A percentile compares a stretch with the other conserved stretches of the same genome.
Evolutionary conservation across 1,140 invertebrate species (phyloP).

Genomic region (Apocrypta bakeri): DNA sequence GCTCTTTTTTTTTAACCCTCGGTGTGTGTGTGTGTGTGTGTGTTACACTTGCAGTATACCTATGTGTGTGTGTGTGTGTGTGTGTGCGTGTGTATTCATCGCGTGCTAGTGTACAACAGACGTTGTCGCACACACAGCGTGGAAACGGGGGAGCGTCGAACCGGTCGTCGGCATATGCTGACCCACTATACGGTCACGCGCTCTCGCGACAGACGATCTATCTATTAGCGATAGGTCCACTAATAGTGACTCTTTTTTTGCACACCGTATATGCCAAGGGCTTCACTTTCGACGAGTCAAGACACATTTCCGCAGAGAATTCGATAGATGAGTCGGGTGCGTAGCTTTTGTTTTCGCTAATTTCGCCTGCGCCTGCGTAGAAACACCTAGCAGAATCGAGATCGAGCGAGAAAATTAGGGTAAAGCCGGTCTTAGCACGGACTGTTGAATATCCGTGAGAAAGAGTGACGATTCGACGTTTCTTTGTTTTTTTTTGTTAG

Average conservation of each 20-base stretch:
- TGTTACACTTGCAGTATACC: not conserved
- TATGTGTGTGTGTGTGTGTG: not conserved
- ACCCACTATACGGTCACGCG: constrained; percentile 9
- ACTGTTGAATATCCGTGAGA: constrained; percentile 3
- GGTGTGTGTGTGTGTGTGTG: not conserved
- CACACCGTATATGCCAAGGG: not conserved
- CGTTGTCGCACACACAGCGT: not conserved
- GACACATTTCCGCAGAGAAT: no score
- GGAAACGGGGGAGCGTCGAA: constrained; percentile 4
- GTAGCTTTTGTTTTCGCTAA: no score
- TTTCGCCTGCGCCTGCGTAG: no score
- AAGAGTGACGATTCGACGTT: not conserved
- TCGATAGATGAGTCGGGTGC: no score
- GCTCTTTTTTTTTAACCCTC: not conserved
- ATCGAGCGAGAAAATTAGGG: constrained; percentile 11
- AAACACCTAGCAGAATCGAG: no score
- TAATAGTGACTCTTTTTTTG: not conserved
- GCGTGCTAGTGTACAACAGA: no score
- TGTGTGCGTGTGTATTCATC: not conserved
- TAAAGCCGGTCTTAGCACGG: constrained; percentile 36
- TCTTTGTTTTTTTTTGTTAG: not conserved
- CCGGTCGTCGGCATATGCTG: not conserved
- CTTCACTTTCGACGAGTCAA: no score
- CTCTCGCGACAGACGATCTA: not conserved
- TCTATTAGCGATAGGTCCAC: not conserved